These are phyloP conservation scores for Drosophila fulvimacula DNA, from an alignment of 2,888 invertebrate genomes.

Conservation along the genomic window DNA sequence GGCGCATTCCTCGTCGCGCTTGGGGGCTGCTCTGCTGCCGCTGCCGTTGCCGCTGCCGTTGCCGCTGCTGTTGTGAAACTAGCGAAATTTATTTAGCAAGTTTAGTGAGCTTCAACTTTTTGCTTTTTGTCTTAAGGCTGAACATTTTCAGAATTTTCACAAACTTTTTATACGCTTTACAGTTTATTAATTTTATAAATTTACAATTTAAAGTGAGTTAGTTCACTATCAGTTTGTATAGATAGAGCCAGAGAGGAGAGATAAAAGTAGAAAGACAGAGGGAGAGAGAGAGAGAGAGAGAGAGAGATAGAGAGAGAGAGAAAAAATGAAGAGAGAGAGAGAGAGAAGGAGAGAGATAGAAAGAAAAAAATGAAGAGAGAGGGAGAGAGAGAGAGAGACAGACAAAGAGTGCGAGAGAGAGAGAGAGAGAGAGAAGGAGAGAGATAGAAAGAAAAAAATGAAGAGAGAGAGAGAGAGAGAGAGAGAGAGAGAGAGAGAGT, in stretches of 20 bases:
- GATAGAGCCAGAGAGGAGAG: no score
- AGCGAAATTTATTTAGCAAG: slow-evolving; percentile 60
- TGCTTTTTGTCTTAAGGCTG: slow-evolving; percentile 1
- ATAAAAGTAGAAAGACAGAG: background rate
- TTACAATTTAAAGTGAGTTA: background rate
- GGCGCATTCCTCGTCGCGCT: background rate
- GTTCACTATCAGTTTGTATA: no score
- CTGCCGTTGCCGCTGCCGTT: slow-evolving; percentile 2
- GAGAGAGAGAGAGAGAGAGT: background rate
- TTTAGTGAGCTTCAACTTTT: background rate
- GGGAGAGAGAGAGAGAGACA: no score
- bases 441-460: background rate
- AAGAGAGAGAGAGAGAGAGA: background rate
- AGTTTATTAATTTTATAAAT: background rate
- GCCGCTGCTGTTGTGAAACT: slow-evolving; percentile 33
- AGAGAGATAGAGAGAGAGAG: no score
- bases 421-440: background rate
- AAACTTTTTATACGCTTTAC: background rate
- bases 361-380: no score
- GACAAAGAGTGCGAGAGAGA: background rate
- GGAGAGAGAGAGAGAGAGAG: background rate
- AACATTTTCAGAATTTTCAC: background rate
- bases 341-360: no score
- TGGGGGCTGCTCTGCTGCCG: slow-evolving; percentile 4
- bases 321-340: no score